Conservation (phyloP, 2,888 invertebrate species). For the Saturnia japonica region DNA sequence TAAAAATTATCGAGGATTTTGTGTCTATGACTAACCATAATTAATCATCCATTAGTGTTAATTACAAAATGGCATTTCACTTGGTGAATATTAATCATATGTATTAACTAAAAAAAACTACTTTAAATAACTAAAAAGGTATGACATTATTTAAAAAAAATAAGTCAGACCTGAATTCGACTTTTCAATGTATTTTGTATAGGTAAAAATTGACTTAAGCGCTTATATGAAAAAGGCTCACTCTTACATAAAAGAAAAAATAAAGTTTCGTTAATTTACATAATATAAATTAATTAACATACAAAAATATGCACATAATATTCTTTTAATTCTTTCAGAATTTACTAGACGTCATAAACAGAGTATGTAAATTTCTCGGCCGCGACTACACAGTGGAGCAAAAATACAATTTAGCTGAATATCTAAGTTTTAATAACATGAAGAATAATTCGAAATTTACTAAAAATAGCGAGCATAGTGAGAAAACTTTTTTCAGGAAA, state of each 20-base stretch:
- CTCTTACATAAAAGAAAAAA: background rate
- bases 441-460: slow-evolving; percentile 55
- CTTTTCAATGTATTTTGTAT: too few relatives aligned
- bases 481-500: slow-evolving; percentile 57
- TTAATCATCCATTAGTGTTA: background rate
- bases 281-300: background rate
- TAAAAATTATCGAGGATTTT: background rate
- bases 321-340: slow-evolving; percentile 47
- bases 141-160: background rate
- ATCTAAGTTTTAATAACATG: slow-evolving; percentile 82
- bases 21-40: too few relatives aligned
- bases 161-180: too few relatives aligned
- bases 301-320: background rate
- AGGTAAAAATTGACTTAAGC: background rate
- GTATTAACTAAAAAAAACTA: too few relatives aligned
- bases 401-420: slow-evolving; percentile 63
- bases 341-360: slow-evolving; percentile 67
- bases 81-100: too few relatives aligned
- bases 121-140: background rate
- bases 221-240: background rate
- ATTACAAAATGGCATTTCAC: background rate
- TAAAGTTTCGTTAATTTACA: background rate
- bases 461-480: slow-evolving; percentile 31
- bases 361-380: slow-evolving; percentile 73
- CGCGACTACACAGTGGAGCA: slow-evolving; percentile 64